phyloP scores from a whole-genome alignment of 2,888 invertebrate genomes.

The Apeira syringaria region DNA sequence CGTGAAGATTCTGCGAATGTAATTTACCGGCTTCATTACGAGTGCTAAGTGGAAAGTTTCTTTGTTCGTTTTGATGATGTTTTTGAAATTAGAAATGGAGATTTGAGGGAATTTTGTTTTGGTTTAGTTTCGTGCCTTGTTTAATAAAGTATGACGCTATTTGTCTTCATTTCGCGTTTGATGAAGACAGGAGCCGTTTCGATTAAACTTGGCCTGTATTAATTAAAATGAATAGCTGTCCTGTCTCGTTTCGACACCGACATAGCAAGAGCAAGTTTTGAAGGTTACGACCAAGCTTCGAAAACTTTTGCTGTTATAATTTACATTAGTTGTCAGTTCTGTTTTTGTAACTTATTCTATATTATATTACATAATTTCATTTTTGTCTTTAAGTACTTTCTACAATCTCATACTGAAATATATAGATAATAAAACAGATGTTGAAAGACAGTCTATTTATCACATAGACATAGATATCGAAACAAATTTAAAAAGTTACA shows the following conservation, averaged over 20 bases:
- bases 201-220: conserved; percentile 18
- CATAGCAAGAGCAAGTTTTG: background rate
- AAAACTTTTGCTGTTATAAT: too few species aligned
- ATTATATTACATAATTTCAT: too few species aligned
- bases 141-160: conserved; percentile 17
- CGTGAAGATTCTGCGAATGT: conserved; percentile 29
- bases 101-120: conserved; percentile 46
- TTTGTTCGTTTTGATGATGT: conserved; percentile 44
- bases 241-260: background rate
- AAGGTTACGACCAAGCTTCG: background rate
- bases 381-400: too few species aligned
- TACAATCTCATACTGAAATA: too few species aligned
- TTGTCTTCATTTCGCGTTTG: conserved; percentile 25
- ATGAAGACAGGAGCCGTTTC: conserved; percentile 17
- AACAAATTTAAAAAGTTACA: too few species aligned
- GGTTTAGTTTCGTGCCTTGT: conserved; percentile 33
- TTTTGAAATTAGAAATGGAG: conserved; percentile 51
- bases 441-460: too few species aligned
- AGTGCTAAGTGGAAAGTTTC: conserved; percentile 57
- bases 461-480: too few species aligned
- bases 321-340: too few species aligned
- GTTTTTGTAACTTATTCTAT: too few species aligned
- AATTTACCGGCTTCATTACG: conserved; percentile 45
- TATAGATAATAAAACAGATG: too few species aligned
- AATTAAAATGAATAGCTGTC: conserved; percentile 19